These are phyloP conservation scores for Mobula birostris DNA, from an alignment of 2,113 vertebrate genomes.

Conservation along the genomic window DNA sequence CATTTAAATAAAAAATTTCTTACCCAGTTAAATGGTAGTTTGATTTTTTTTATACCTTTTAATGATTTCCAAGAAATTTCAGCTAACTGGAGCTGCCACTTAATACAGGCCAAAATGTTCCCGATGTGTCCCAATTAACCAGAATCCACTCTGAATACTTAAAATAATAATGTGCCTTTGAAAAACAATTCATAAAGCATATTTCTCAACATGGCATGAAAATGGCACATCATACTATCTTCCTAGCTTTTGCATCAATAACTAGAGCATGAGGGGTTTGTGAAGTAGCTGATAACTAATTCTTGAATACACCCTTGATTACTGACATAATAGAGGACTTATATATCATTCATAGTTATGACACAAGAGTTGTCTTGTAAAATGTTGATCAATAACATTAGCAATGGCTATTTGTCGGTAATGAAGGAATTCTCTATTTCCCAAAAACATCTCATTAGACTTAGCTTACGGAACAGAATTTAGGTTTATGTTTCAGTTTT, in stretches of 20 bases:
- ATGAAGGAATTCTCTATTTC: background rate
- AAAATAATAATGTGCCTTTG: background rate
- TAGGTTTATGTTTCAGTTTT: background rate
- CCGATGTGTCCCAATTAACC: too few species aligned
- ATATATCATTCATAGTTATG: background rate
- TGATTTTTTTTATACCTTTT: too few species aligned
- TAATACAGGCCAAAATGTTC: too few species aligned
- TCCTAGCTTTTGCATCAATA: background rate
- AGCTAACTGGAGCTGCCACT: too few species aligned
- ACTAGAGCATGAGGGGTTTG: background rate
- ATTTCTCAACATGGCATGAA: background rate
- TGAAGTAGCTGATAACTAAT: background rate
- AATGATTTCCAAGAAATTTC: too few species aligned
- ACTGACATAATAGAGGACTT: background rate
- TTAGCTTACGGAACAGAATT: background rate
- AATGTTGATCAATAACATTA: background rate
- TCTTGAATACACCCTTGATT: background rate
- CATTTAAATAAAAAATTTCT: too few species aligned
- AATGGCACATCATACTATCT: too few species aligned
- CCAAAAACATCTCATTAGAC: background rate
- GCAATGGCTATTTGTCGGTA: background rate
- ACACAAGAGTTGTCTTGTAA: background rate
- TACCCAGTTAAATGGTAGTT: too few species aligned
- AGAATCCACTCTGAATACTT: too few species aligned
- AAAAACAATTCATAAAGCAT: background rate